Evolutionary conservation across 2,888 invertebrate species (phyloP).

Genomic region (Tholera decimalis): DNA sequence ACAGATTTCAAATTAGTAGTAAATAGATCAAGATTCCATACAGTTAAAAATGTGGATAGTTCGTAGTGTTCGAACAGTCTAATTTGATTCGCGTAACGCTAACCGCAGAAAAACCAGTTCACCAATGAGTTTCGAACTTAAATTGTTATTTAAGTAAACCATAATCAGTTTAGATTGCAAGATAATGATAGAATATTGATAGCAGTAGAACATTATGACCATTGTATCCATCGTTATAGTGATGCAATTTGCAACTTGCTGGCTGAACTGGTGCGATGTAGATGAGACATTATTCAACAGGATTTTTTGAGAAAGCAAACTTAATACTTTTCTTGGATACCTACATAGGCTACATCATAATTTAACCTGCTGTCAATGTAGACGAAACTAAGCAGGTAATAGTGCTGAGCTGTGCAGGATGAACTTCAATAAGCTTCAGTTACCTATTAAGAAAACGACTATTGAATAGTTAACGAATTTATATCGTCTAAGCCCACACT

Average conservation of each 20-base stretch:
- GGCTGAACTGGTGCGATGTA: slow-evolving; percentile 2
- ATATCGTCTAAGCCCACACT: not conserved
- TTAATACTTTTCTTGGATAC: not conserved
- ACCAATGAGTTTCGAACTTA: slow-evolving; percentile 64
- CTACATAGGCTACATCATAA: no score
- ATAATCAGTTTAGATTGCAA: slow-evolving; percentile 62
- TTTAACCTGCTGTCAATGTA: not conserved
- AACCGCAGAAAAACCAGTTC: slow-evolving; percentile 70
- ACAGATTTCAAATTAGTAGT: slow-evolving; percentile 57
- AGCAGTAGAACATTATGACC: slow-evolving; percentile 32
- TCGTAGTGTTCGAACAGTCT: slow-evolving; percentile 34
- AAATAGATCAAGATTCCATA: slow-evolving; percentile 66
- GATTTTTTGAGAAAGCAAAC: not conserved
- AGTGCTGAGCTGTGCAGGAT: not conserved
- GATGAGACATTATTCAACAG: not conserved
- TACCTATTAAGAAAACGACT: not conserved
- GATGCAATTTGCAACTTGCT: slow-evolving; percentile 40
- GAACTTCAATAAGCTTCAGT: not conserved
- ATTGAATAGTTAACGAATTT: not conserved
- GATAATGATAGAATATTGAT: slow-evolving; percentile 60
- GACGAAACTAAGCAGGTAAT: not conserved
- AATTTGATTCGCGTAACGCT: slow-evolving; percentile 65
- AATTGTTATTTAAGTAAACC: slow-evolving; percentile 64
- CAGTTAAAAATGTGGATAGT: slow-evolving; percentile 52
- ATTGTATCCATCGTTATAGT: slow-evolving; percentile 44